These are phyloP conservation scores for Bombus confusus DNA, from an alignment of 1,140 invertebrate genomes.

Conservation along the genomic window DNA sequence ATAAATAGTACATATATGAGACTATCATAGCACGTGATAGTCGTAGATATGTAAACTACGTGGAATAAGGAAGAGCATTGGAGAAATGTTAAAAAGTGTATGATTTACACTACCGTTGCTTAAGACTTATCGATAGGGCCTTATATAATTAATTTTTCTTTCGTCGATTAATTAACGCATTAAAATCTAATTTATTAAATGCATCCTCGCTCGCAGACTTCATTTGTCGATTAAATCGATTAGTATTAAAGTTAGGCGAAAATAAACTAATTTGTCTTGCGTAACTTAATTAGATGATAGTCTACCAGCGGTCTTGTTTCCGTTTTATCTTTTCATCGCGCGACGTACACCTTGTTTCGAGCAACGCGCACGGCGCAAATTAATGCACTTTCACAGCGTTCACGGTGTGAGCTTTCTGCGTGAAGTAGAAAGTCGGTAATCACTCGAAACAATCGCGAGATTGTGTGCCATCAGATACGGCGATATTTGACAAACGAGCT, in stretches of 20 bases:
- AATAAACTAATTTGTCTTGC: conserved; percentile 11
- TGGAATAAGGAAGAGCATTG: neutral
- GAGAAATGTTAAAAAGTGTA: neutral
- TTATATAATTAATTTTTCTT: neutral
- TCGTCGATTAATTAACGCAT: neutral
- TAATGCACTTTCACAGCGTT: conserved; percentile 65
- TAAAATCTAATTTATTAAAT: neutral
- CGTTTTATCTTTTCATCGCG: conserved; percentile 30
- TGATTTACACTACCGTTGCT: neutral
- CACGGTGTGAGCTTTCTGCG: conserved; percentile 46
- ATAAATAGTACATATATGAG: neutral
- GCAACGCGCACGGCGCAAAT: conserved; percentile 33
- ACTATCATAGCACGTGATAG: neutral
- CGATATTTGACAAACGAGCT: conserved; percentile 3
- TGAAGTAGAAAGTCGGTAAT: conserved; percentile 68
- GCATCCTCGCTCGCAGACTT: neutral
- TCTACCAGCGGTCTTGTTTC: neutral
- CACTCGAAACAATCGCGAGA: conserved; percentile 53
- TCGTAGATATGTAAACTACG: neutral
- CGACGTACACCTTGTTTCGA: neutral
- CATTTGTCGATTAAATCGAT: neutral
- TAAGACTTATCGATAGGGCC: no score
- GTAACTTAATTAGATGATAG: conserved; percentile 29
- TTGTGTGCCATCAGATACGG: neutral
- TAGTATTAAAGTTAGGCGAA: neutral